A percentile compares a stretch with the other conserved stretches of the same genome.
Evolutionary conservation across 2,113 vertebrate genomes (phyloP).

Genomic region (Blennius ocellaris): DNA sequence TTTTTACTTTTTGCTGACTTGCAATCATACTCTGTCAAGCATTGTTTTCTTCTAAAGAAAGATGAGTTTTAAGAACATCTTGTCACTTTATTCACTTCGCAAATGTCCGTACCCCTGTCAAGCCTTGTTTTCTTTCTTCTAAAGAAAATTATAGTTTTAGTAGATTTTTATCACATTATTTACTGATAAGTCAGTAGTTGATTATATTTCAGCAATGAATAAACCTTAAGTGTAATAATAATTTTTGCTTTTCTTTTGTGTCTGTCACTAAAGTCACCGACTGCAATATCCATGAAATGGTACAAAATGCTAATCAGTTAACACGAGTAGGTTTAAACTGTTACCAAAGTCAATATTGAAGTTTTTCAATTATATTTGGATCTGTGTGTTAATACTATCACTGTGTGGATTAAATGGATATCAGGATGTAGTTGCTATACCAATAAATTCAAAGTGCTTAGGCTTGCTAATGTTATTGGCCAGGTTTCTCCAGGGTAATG

Average conservation of each 20-base stretch:
- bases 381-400: slow-evolving; percentile 26
- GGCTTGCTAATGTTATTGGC: slow-evolving; percentile 21
- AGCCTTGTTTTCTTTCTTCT: slow-evolving; percentile 73
- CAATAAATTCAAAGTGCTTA: slow-evolving; percentile 29
- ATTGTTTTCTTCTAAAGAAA: slow-evolving; percentile 64
- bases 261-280: slow-evolving; percentile 35
- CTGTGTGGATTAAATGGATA: slow-evolving; percentile 23
- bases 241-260: slow-evolving; percentile 68
- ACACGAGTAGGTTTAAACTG: slow-evolving; percentile 18
- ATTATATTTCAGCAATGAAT: slow-evolving; percentile 87
- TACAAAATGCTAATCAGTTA: slow-evolving; percentile 18
- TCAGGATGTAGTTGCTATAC: slow-evolving; percentile 47
- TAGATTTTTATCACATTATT: slow-evolving; percentile 88
- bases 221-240: slow-evolving; percentile 82
- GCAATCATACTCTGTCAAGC: slow-evolving; percentile 77
- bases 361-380: slow-evolving; percentile 22
- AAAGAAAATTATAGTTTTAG: slow-evolving; percentile 83
- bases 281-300: slow-evolving; percentile 13
- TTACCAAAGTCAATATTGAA: slow-evolving; percentile 41
- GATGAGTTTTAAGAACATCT: slow-evolving; percentile 53
- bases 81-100: slow-evolving; percentile 74
- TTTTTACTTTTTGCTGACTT: slow-evolving; percentile 79
- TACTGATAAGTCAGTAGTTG: slow-evolving; percentile 86
- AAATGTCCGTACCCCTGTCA: slow-evolving; percentile 73
- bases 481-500: slow-evolving; percentile 1